A percentile compares a stretch with the other conserved stretches of the same genome.
Evolutionary conservation across 1,140 invertebrate genomes (phyloP).

Genomic region (Condylostylus longicornis): DNA sequence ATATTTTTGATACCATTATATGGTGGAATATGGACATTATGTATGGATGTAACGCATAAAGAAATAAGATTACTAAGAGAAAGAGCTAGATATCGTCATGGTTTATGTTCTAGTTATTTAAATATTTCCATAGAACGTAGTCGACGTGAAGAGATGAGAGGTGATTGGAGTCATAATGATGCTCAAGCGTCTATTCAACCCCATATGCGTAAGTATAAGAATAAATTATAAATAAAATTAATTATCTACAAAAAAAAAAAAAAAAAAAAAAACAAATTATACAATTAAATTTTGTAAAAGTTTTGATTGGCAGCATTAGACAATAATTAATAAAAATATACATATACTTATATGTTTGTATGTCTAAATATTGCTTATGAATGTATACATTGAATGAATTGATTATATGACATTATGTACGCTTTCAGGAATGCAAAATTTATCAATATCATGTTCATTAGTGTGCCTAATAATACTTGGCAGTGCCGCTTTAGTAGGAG

Average conservation of each 20-base stretch:
- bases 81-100: constrained; percentile 46
- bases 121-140: constrained; percentile 44
- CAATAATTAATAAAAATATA: no score
- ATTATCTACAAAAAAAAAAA: no score
- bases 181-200: constrained; percentile 32
- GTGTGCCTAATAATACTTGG: constrained; percentile 76
- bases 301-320: no score
- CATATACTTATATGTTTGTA: no score
- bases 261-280: no score
- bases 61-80: constrained; percentile 47
- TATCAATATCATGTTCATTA: constrained; percentile 79
- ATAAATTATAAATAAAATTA: no score
- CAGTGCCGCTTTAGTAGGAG: constrained; percentile 64
- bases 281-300: no score
- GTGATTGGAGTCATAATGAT: constrained; percentile 72
- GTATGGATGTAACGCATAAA: constrained; percentile 56
- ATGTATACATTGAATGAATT: no score
- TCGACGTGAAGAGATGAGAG: constrained; percentile 47
- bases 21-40: constrained; percentile 74
- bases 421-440: constrained; percentile 72
- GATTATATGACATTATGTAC: no score
- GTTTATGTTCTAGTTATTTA: constrained; percentile 63
- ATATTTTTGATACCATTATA: constrained; percentile 70
- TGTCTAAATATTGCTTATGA: no score
- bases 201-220: constrained; percentile 31